phyloP scores from a whole-genome alignment of 2,888 invertebrate genomes.

The Rutpela maculata region DNA sequence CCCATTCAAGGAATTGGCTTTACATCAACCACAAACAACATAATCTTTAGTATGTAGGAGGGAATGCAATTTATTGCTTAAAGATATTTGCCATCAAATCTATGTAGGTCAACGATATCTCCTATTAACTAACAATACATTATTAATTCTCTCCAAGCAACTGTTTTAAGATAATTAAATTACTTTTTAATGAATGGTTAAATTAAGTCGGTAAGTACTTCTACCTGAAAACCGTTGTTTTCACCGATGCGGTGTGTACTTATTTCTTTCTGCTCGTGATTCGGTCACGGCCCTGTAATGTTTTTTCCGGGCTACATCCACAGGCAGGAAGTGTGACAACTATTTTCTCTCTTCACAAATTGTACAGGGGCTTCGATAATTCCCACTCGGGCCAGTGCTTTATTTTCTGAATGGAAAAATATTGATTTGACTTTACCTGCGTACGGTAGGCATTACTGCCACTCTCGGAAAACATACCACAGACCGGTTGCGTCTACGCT shows the following conservation, averaged over 20 bases:
- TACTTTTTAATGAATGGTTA: background rate
- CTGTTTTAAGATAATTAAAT: background rate
- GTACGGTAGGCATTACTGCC: too few species aligned
- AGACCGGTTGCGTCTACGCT: too few species aligned
- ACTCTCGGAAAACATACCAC: too few species aligned
- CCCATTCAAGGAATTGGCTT: background rate
- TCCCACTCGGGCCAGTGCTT: too few species aligned
- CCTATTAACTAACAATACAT: background rate
- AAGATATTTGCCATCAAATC: background rate
- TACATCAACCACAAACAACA: background rate
- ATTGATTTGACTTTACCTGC: too few species aligned
- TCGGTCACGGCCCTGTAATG: background rate
- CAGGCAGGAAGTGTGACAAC: background rate
- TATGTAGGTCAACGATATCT: constrained; percentile 1
- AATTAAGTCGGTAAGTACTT: background rate
- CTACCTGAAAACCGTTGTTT: background rate
- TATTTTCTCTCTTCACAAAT: background rate
- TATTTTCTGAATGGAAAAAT: too few species aligned
- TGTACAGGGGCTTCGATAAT: too few species aligned
- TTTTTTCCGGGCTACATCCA: background rate
- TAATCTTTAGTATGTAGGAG: constrained; percentile 6
- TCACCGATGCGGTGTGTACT: background rate
- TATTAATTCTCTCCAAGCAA: background rate
- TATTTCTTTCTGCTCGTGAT: background rate
- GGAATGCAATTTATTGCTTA: background rate